Evolutionary conservation across 2,113 vertebrate genomes (phyloP).

Genomic region (Synodontis membranacea): DNA sequence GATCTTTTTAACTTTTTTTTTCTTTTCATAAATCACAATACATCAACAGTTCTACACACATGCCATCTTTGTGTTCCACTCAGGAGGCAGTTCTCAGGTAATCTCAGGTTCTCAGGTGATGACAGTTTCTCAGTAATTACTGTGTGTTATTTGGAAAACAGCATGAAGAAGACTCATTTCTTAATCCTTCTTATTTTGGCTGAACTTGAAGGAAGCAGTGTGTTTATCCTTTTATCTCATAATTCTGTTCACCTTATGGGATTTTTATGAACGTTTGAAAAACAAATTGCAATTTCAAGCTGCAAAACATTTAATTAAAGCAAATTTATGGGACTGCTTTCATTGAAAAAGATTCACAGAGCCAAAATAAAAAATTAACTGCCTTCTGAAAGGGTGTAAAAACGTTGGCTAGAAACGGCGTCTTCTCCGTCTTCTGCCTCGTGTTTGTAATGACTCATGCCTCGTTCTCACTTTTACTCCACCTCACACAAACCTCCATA

Average conservation of each 20-base stretch:
- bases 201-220: neutral
- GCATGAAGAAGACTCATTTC: neutral
- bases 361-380: neutral
- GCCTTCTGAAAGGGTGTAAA: neutral
- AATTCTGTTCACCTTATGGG: neutral
- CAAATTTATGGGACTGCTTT: neutral
- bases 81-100: neutral
- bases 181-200: neutral
- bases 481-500: neutral
- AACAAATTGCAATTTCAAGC: conserved; percentile 1
- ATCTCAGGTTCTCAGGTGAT: neutral
- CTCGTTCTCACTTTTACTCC: neutral
- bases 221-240: conserved; percentile 10
- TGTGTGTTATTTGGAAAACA: neutral
- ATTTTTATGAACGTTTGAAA: conserved; percentile 14
- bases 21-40: neutral
- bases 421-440: neutral
- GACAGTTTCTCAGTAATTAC: neutral
- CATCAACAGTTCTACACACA: neutral
- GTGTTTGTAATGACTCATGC: neutral
- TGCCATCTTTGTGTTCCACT: neutral
- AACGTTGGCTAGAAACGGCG: neutral
- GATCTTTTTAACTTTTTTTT: neutral
- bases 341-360: neutral
- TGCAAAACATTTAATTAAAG: neutral